Conservation (phyloP, 2,797 vertebrate species). For the Columba guinea region DNA sequence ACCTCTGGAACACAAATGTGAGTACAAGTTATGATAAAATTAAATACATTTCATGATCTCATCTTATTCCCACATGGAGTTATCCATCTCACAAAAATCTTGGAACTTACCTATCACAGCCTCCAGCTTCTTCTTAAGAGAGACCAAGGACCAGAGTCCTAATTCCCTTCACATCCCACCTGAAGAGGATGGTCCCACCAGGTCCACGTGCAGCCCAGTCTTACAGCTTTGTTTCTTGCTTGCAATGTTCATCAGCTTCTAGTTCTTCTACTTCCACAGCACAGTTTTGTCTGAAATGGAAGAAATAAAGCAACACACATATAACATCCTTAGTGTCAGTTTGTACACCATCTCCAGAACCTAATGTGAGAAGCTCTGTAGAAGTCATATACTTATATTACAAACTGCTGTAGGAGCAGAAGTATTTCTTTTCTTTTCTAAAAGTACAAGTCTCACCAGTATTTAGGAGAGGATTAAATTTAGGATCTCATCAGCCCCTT, state of each 20-base stretch:
- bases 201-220: background rate
- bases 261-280: background rate
- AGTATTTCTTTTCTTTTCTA: background rate
- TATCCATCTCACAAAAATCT: background rate
- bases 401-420: background rate
- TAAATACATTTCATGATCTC: constrained; percentile 18
- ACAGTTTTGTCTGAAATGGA: background rate
- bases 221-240: background rate
- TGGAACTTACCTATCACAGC: background rate
- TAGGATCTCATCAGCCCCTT: background rate
- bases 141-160: background rate
- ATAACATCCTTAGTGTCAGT: background rate
- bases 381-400: background rate
- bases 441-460: background rate
- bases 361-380: background rate
- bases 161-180: background rate
- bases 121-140: background rate
- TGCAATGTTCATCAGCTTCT: background rate
- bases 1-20: constrained; percentile 43
- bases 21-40: constrained; percentile 32
- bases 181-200: background rate
- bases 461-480: background rate
- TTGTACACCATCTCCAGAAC: background rate
- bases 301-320: background rate
- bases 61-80: background rate